Base-by-base conservation (phyloP, 2,113 vertebrate species). In the Hemibagrus wyckioides region DNA sequence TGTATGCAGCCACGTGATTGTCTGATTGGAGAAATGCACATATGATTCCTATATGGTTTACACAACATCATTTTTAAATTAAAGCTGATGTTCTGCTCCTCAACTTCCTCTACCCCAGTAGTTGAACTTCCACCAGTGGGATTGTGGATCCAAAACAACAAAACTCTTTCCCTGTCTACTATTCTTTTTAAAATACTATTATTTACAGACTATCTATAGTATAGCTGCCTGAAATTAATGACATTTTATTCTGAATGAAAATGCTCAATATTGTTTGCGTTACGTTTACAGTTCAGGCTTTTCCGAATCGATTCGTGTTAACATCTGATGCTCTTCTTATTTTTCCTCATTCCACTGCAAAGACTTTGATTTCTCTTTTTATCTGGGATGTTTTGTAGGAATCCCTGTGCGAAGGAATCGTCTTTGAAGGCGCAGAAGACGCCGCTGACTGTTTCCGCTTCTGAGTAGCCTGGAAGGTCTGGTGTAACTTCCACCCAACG, bases 321-420 rank as follows among this genome's bases (percentile, higher is more conserved):
- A 65, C n/a, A 65, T 36, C 76, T 54, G 30, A 33, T 7, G 2
- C 48, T 39, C 0, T 81, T 36, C 19, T 81, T 21, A 14, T 25
- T 81, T 33, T 59, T 9, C 44, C 21, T 81, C 2, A 30, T 48
- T 19, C n/a, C 30, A 41, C 63, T 39, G 30, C 23, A 2, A 59
- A 23, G 50, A 48, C 75, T n/a, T 36, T 82, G 39, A 67, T 57
- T 77, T 65, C 19, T 39, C 0, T 0, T 80, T 57, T 17, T 59
- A 2, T 80, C 3, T 82, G 14, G 89, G 80, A 73, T 86, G 76
- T 88, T 85, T 91, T 87, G 0, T 86, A 96, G 95, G 95, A 95
- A 57, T 93, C 91, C 91, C 90, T 96, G 92, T 94, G 93, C 67
- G 95, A 95, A 92, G 95, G 94, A 93, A 91, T 92, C 92, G 93